A percentile compares a stretch with the other conserved stretches of the same genome.
These are phyloP conservation scores for Protobothrops mucrosquamatus DNA, from an alignment of 2,113 vertebrate genomes.

Conservation along the genomic window DNA sequence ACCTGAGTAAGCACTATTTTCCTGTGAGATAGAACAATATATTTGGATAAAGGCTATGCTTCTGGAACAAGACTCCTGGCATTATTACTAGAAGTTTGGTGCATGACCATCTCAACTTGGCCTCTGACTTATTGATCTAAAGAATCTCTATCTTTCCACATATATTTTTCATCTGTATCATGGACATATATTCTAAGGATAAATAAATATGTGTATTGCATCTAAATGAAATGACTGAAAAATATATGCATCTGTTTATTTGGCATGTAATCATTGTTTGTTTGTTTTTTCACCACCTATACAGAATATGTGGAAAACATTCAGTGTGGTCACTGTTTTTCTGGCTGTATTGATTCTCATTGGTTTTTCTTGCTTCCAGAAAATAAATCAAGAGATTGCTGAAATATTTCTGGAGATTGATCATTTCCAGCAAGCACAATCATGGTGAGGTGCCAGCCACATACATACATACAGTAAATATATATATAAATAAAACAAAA, in stretches of 20 bases:
- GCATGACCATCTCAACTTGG: not conserved
- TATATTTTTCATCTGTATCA: not conserved
- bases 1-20: not conserved
- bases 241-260: not conserved
- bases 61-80: not conserved
- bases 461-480: not conserved
- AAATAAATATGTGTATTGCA: not conserved
- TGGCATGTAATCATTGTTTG: not conserved
- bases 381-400: constrained; percentile 85
- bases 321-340: not conserved
- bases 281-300: not conserved
- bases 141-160: not conserved
- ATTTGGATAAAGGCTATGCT: not conserved
- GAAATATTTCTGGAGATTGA: constrained; percentile 85
- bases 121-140: not conserved
- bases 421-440: constrained; percentile 78
- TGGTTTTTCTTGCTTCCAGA: constrained; percentile 67
- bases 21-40: not conserved
- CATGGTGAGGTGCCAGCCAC: constrained; percentile 69
- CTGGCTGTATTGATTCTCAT: not conserved
- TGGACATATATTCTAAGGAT: not conserved
- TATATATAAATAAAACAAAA: constrained; percentile 1
- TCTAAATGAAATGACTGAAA: not conserved
- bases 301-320: not conserved
- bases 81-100: not conserved